Evolutionary conservation across 1,140 invertebrate genomes (phyloP), one percentile per base, ranked within the genome.

Genomic region (Geopemphigus sp.): DNA sequence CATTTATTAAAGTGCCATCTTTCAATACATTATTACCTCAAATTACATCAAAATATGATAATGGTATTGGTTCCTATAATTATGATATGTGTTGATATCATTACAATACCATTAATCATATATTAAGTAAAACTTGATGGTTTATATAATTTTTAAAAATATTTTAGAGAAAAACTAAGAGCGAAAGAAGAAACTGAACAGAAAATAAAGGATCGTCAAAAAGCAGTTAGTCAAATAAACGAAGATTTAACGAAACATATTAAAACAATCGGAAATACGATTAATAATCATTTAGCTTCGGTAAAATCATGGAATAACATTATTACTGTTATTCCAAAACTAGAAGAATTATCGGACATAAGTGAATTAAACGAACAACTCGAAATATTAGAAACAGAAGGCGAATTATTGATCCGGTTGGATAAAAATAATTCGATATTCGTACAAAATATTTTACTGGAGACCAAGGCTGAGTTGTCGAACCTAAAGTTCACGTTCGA

Each of bases 161-260:
- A 14, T 72, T 93, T 93, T 82, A 88, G 88, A 17, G 88, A 29
- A 29, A 63, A 78, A 63, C 17, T 78, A 5, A 78, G 19, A 47
- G 17, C 15, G 12, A 78, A 63, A 78, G 57, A 63, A 50, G 57
- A 78, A 78, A 59, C 63, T 29, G 74, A 78, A 78, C 74, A 78
- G 3, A 63, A 78, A 78, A 17, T 78, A 15, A 61, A 63, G 11
- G 22, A 78, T n/a, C 50, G 74, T n/a, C 74, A 63, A 63, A 61
- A 57, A 19, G 10, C 19, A 0, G 10, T 78, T 2, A 50, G 2
- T 29, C 22, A 26, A 14, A 19, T 78, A 19, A 78, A 61, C n/a
- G 17, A 61, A 2, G 10, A 47, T 63, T 47, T 78, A 10, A 8
- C 45, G 1, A n/a, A 78, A 29, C 22, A 24, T 45, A 63, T 78